Evolutionary conservation across 2,888 invertebrate species (phyloP).

Genomic region (Thyatira batis): DNA sequence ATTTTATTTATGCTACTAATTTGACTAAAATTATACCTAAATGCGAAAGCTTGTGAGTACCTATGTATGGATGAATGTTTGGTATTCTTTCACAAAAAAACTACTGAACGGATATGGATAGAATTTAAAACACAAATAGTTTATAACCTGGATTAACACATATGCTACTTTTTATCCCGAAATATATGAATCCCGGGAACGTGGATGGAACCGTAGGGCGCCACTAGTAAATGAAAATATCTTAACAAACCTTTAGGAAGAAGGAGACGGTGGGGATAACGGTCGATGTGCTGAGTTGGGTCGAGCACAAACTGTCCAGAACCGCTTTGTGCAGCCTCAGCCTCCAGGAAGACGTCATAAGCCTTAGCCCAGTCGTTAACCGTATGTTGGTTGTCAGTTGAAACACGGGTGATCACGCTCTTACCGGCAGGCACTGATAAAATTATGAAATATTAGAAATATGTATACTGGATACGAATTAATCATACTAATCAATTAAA

Average conservation of each 20-base stretch:
- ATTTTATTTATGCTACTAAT: no score
- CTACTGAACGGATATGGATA: no score
- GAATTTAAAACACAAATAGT: no score
- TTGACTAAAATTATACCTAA: no score
- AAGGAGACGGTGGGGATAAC: slow-evolving; percentile 84
- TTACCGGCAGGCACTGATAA: slow-evolving; percentile 68
- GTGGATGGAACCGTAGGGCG: background rate
- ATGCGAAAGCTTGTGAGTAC: no score
- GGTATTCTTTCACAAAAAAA: no score
- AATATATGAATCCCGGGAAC: background rate
- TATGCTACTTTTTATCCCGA: no score
- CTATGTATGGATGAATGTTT: no score
- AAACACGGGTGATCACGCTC: slow-evolving; percentile 77
- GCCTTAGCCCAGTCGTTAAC: slow-evolving; percentile 78
- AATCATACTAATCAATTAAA: no score
- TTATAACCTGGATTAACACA: no score
- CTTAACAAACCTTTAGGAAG: slow-evolving; percentile 83
- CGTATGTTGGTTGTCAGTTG: slow-evolving; percentile 82
- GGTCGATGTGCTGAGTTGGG: slow-evolving; percentile 75
- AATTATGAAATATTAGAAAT: slow-evolving; percentile 4
- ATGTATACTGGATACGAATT: background rate
- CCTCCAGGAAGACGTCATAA: slow-evolving; percentile 67
- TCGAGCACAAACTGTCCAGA: slow-evolving; percentile 73
- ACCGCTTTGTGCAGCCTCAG: slow-evolving; percentile 70
- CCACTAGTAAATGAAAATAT: background rate